Evolutionary conservation across 2,888 invertebrate species (phyloP), one percentile per base, ranked within the genome.

Genomic region (Dichetophora obliterata): DNA sequence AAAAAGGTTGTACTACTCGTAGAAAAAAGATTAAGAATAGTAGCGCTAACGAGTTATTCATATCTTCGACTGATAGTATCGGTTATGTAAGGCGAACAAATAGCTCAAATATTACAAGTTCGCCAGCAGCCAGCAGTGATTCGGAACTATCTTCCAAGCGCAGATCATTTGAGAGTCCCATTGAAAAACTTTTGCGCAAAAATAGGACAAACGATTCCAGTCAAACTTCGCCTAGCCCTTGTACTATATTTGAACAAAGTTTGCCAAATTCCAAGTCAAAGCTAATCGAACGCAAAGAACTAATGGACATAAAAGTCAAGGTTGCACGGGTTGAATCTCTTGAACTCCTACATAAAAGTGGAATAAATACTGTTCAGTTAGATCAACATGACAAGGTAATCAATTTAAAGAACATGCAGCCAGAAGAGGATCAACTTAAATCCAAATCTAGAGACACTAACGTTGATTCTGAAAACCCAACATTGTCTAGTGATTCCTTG

Each of bases 151-250:
- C 59, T 61, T 27, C 59, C n/a, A 63, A 48, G 22, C 75, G 80
- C 50, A 83, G 82, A 72, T 80, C 69, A n/a, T 86, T 83, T 78
- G 82, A 86, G 59, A 88, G 88, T 80, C 88, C 89, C 3, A 88
- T 89, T 43, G 88, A 88, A 65, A 89, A 88, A 52, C 78, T 89
- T 48, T 80, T 89, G 1, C 83, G 85, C 0, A 88, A 87, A 65
- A 89, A 88, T 78, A 86, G 87, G 63, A 52, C 34, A 22, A 27
- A 24, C 50, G 52, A 70, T 50, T 50, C 54, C 27, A 31, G 27
- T 37, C 4, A 31, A 8, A 54, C 34, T 6, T 9, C 48, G 16
- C 5, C 24, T 14, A 31, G 48, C 6, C 24, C 48, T 19, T 24
- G 43, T 14, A 24, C 72, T 34, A 50, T 22, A 61, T 37, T 63